phyloP scores from a whole-genome alignment of 2,113 vertebrate genomes.

The Odobenus rosmarus region DNA sequence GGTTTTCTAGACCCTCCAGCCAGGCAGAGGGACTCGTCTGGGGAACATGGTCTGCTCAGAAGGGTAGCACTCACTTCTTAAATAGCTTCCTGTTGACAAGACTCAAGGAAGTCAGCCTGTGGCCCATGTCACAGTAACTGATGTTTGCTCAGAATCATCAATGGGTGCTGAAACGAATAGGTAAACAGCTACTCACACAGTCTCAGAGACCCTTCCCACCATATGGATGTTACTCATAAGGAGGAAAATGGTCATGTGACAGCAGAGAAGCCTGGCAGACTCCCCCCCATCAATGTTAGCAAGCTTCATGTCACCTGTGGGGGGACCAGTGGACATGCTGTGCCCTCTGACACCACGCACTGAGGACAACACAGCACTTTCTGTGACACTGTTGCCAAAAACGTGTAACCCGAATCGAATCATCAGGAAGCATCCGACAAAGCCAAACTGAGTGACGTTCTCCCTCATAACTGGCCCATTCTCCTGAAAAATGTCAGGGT shows the following conservation, averaged over 20 bases:
- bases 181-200: not conserved
- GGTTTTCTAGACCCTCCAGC: not conserved
- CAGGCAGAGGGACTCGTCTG: not conserved
- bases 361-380: slow-evolving; percentile 1
- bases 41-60: not conserved
- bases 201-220: not conserved
- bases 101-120: not conserved
- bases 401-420: not conserved
- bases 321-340: not conserved
- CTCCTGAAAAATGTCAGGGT: not conserved
- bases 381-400: not conserved
- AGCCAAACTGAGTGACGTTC: not conserved
- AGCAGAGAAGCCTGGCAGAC: not conserved
- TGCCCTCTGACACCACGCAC: not conserved
- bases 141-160: not conserved
- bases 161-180: not conserved
- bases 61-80: not conserved
- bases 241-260: not conserved
- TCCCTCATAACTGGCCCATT: not conserved
- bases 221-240: not conserved
- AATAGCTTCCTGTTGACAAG: not conserved
- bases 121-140: not conserved
- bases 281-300: not conserved
- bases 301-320: not conserved
- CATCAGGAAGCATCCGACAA: not conserved